Evolutionary conservation across 2,113 vertebrate species (phyloP), one percentile per base, ranked within the genome.

Genomic region (Corythornis cristatus): DNA sequence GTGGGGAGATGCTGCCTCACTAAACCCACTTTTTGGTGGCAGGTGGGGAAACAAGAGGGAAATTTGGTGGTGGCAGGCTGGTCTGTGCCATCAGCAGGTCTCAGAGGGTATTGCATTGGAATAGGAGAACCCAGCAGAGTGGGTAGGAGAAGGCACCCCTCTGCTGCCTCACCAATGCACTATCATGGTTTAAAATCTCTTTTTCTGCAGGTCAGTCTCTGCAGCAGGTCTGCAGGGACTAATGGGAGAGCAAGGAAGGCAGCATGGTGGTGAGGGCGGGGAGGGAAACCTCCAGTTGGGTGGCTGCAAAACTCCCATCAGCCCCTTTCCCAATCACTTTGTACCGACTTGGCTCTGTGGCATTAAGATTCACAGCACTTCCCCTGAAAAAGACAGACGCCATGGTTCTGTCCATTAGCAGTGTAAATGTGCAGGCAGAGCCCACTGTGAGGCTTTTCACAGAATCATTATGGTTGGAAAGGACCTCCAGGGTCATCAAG

Each of bases 211-310:
- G 12, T 42, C 0, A 0, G 11, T 71, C 16, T 37, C 29, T 67
- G 72, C 43, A 76, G 62, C 53, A 45, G 64, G 48, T 50, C 33
- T 15, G 16, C 35, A 72, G 42, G 16, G 22, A 17, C 13, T 67
- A 42, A 12, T 4, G 11, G 51, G 25, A 65, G 20, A 9, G 12
- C 21, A 26, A 15, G 8, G 45, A 15, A 76, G 23, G 33, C 45
- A 83, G 22, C 0, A 0, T 18, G 21, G 19, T 15, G 26, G 28
- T 46, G 35, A 75, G 26, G 8, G 26, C 4, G 6, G 29, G 11
- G 12, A 61, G 29, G 42, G 35, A 65, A 86, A 46, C 16, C 29
- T 35, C 25, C 1, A 0, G 9, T 51, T 1, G 1, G 26, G n/a
- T 48, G 51, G 20, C 23, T 78, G 53, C 23, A 56, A 64, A 90